These are phyloP conservation scores for Steinernema hermaphroditum DNA, from an alignment of 2,888 invertebrate genomes.

Conservation along the genomic window DNA sequence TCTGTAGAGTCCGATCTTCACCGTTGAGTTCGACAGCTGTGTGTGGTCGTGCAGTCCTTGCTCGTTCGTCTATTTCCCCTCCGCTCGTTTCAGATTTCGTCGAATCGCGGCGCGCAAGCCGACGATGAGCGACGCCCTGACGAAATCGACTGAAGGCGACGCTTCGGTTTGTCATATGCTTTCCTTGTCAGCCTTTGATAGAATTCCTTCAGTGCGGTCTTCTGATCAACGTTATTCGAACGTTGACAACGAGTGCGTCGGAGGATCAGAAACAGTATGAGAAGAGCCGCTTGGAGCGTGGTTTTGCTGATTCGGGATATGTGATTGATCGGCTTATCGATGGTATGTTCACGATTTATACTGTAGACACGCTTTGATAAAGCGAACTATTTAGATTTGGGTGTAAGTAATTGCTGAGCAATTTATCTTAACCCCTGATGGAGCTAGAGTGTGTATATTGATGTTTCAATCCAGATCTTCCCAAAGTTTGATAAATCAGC, in stretches of 20 bases:
- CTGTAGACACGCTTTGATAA: too few species aligned
- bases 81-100: not conserved
- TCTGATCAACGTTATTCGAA: constrained; percentile 90
- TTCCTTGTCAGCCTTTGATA: too few species aligned
- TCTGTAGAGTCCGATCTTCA: too few species aligned
- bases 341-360: constrained; percentile 56
- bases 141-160: not conserved
- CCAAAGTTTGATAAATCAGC: too few species aligned
- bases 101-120: too few species aligned
- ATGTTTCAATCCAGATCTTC: too few species aligned
- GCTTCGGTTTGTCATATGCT: too few species aligned
- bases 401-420: too few species aligned
- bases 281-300: constrained; percentile 87
- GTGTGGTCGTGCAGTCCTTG: not conserved
- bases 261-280: constrained; percentile 85
- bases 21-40: not conserved
- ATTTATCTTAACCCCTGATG: too few species aligned
- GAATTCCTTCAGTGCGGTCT: constrained; percentile 61
- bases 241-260: constrained; percentile 83
- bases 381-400: too few species aligned
- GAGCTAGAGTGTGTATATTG: too few species aligned
- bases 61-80: not conserved
- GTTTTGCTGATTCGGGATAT: constrained; percentile 87
- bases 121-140: not conserved
- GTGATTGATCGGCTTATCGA: constrained; percentile 85